A percentile compares a stretch with the other conserved stretches of the same genome.
Evolutionary conservation across 2,888 invertebrate genomes (phyloP).

Genomic region (Phyllotreta cruciferae): DNA sequence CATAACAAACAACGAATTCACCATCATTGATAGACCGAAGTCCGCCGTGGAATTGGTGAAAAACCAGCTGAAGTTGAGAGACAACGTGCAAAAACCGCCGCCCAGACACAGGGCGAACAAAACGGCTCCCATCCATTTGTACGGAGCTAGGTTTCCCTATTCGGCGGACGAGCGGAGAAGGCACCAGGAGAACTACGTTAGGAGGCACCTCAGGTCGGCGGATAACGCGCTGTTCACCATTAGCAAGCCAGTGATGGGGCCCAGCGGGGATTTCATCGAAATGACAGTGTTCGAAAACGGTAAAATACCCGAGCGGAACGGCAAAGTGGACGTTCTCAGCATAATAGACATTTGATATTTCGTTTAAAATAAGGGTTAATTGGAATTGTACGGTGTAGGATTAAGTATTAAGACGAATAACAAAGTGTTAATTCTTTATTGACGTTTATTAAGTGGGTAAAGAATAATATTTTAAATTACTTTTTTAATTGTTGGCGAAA

Average conservation of each 20-base stretch:
- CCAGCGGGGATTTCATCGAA: conserved; percentile 42
- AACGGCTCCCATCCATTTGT: conserved; percentile 53
- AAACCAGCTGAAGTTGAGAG: conserved; percentile 53
- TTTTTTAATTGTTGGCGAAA: no score
- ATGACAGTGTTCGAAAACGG: conserved; percentile 23
- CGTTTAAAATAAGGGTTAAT: no score
- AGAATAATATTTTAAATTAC: no score
- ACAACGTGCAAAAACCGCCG: conserved; percentile 35
- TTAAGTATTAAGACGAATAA: no score
- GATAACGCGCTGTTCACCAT: conserved; percentile 49
- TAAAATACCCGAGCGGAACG: conserved; percentile 27
- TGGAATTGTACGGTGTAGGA: no score
- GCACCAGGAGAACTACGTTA: conserved; percentile 20
- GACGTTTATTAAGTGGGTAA: no score
- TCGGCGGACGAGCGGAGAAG: conserved; percentile 35
- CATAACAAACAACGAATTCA: conserved; percentile 36
- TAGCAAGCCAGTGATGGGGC: conserved; percentile 41
- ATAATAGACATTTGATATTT: conserved; percentile 43
- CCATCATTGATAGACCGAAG: conserved; percentile 52
- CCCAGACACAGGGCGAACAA: conserved; percentile 51
- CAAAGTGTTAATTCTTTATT: no score
- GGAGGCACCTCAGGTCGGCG: conserved; percentile 52
- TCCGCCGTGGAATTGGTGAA: conserved; percentile 57
- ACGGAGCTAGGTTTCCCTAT: conserved; percentile 35
- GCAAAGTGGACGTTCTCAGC: conserved; percentile 41